These are phyloP conservation scores for Gambusia affinis DNA, from an alignment of 2,113 vertebrate species.

Conservation along the genomic window DNA sequence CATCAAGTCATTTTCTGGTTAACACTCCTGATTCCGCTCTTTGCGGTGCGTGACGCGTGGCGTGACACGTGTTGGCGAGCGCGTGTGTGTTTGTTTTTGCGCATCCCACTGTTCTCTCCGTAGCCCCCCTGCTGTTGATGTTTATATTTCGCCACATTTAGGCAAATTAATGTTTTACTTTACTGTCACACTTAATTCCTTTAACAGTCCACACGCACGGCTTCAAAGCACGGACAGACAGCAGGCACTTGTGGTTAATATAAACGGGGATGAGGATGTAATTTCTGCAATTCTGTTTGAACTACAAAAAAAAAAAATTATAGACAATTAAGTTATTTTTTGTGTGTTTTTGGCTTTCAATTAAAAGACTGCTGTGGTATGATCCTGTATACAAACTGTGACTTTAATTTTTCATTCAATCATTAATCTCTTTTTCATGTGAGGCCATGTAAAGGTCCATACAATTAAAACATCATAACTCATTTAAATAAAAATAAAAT, in stretches of 20 bases:
- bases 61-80: background rate
- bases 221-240: constrained; percentile 21
- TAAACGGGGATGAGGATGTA: background rate
- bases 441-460: no score
- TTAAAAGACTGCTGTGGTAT: background rate
- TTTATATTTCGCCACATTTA: constrained; percentile 36
- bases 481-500: no score
- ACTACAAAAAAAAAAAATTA: background rate
- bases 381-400: background rate
- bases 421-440: no score
- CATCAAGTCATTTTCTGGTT: constrained; percentile 15
- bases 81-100: background rate
- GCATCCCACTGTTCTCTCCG: background rate
- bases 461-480: no score
- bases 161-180: constrained; percentile 35
- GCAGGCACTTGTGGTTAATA: background rate
- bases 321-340: background rate
- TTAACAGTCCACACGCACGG: constrained; percentile 26
- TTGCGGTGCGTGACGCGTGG: constrained; percentile 1
- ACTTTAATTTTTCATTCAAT: background rate
- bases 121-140: constrained; percentile 21
- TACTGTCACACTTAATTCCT: constrained; percentile 21
- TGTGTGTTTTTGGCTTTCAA: background rate
- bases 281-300: constrained; percentile 8
- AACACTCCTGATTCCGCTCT: background rate